Percentiles rank a stretch among this genome's conserved stretches.
Evolutionary conservation across 2,113 vertebrate genomes (phyloP).

Genomic region (Lagopus muta): DNA sequence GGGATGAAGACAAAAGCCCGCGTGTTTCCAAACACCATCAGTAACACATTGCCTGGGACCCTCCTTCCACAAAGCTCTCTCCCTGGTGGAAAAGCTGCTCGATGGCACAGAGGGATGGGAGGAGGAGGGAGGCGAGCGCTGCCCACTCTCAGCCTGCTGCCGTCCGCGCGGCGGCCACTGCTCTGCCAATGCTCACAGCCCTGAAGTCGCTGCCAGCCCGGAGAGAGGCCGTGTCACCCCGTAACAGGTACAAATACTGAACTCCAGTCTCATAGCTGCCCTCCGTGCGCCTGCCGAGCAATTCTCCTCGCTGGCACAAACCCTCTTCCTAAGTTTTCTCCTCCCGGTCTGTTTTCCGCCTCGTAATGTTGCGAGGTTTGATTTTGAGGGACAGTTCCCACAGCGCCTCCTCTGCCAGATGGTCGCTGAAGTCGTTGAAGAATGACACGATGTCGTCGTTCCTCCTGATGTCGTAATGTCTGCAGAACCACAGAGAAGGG

Average conservation of each 20-base stretch:
- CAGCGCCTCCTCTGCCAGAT: constrained; percentile 95
- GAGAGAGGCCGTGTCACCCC: constrained; percentile 38
- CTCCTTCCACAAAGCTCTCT: constrained; percentile 1
- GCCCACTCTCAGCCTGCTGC: neutral
- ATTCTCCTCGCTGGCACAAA: constrained; percentile 48
- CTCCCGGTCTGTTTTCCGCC: constrained; percentile 93
- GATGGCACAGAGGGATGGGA: constrained; percentile 28
- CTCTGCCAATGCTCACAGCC: neutral
- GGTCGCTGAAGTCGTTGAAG: constrained; percentile 99
- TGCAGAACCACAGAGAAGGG: constrained; percentile 51
- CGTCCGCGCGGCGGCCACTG: neutral
- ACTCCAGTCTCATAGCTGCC: constrained; percentile 66
- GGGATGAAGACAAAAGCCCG: neutral
- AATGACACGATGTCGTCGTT: constrained; percentile 96
- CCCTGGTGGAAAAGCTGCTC: constrained; percentile 17
- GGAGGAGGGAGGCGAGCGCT: constrained; percentile 13
- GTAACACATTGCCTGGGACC: neutral
- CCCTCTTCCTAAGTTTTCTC: constrained; percentile 90
- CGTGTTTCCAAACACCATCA: neutral
- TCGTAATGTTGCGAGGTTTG: constrained; percentile 92
- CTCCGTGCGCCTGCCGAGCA: constrained; percentile 7
- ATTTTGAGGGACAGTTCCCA: constrained; percentile 99
- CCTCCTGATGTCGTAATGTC: constrained; percentile 95
- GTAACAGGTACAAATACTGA: constrained; percentile 58
- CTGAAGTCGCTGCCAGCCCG: neutral